Percentiles rank a stretch among this genome's conserved stretches.
phyloP scores from a whole-genome alignment of 2,888 invertebrate species.

The Carterocephalus palaemon region DNA sequence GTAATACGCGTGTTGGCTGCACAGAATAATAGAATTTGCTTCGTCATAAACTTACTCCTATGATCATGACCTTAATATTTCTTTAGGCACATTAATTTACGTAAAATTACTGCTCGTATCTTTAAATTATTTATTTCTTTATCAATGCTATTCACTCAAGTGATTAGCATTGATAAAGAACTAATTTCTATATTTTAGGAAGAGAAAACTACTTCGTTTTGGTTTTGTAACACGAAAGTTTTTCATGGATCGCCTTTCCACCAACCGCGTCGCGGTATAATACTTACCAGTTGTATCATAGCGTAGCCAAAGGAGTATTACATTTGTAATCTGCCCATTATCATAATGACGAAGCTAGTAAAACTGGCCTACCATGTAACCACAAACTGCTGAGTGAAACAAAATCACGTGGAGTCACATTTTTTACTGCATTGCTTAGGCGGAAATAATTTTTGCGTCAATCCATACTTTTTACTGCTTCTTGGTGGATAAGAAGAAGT shows the following conservation, averaged over 20 bases:
- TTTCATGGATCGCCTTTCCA: too few relatives aligned
- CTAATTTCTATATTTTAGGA: too few relatives aligned
- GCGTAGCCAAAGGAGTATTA: slow-evolving; percentile 2
- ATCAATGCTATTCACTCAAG: too few relatives aligned
- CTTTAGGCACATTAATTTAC: too few relatives aligned
- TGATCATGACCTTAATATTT: too few relatives aligned
- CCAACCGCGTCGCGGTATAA: background rate
- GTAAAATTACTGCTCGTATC: too few relatives aligned
- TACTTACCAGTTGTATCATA: background rate
- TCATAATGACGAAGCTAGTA: slow-evolving; percentile 2
- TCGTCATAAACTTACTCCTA: too few relatives aligned
- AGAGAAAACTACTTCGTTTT: too few relatives aligned
- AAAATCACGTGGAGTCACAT: background rate
- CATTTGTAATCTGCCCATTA: slow-evolving; percentile 3
- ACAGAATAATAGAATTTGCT: slow-evolving; percentile 10
- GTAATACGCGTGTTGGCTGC: slow-evolving; percentile 5
- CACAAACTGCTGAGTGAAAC: slow-evolving; percentile 1
- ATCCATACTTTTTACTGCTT: background rate
- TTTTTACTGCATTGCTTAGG: background rate
- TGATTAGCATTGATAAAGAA: too few relatives aligned
- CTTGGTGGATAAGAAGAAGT: too few relatives aligned
- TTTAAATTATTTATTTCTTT: too few relatives aligned
- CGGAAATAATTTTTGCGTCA: background rate
- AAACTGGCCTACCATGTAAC: slow-evolving; percentile 4
- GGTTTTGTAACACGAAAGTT: too few relatives aligned